Conservation (phyloP, 2,797 vertebrate species). For the Alosa sapidissima region DNA sequence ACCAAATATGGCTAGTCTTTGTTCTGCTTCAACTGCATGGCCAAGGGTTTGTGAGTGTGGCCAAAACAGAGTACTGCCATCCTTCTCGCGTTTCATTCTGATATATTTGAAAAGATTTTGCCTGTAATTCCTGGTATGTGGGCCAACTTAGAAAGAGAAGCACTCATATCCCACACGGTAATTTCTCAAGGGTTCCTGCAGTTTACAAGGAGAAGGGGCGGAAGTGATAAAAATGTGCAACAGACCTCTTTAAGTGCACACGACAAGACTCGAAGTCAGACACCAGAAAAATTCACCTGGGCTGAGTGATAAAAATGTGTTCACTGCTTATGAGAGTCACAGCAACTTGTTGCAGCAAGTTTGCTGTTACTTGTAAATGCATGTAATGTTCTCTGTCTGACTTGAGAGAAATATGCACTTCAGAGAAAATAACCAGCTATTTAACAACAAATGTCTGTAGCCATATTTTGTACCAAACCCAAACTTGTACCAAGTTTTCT, state of each 20-base stretch:
- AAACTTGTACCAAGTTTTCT: neutral
- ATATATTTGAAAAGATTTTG: neutral
- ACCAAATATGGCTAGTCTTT: neutral
- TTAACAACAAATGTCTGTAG: neutral
- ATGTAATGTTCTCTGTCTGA: slow-evolving; percentile 14
- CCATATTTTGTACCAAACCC: neutral
- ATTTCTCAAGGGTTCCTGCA: slow-evolving; percentile 25
- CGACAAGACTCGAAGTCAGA: neutral
- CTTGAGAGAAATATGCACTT: neutral
- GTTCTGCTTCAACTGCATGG: neutral
- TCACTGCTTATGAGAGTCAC: neutral
- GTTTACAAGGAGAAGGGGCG: slow-evolving; percentile 21
- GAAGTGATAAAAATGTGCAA: slow-evolving; percentile 40
- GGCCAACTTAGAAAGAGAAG: neutral
- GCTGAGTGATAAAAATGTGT: slow-evolving; percentile 12
- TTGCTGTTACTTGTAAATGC: neutral
- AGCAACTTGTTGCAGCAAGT: slow-evolving; percentile 9
- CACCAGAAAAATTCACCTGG: slow-evolving; percentile 17
- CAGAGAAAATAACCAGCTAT: neutral
- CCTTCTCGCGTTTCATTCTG: neutral
- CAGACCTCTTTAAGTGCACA: slow-evolving; percentile 14
- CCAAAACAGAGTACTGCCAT: neutral
- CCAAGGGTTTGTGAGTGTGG: neutral
- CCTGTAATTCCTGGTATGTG: neutral
- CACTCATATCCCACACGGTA: neutral